Base-by-base conservation (phyloP, 2,113 vertebrate genomes). In the Leucopternis melanops region DNA sequence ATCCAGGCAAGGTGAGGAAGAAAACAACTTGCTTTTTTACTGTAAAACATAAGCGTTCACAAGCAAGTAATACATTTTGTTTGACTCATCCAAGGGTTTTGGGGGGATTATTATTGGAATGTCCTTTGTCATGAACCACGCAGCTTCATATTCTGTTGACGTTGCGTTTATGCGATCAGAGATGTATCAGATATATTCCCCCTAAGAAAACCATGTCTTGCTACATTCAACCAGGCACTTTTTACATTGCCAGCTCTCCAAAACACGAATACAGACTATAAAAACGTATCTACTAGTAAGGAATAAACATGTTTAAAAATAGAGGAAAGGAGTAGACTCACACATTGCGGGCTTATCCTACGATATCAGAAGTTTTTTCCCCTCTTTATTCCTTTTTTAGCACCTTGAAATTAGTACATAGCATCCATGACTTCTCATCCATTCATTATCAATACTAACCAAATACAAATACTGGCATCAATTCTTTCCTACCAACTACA, bases 341-440 rank as follows among this genome's bases (percentile, higher is more conserved):
- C 20, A 78, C 21, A 42, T 1, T 45, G 27, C 49, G 77, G 42
- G 22, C 62, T 82, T 77, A 89, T 45, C 50, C 54, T 47, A 50
- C 0, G 0, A 10, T 13, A 78, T 21, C 21, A 47, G 3, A n/a
- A 81, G 16, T 4, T 9, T n/a, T 42, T 9, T 0, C 8, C 11
- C 29, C n/a, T 13, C 7, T 25, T 63, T 38, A n/a, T 20, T 9
- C 11, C 3, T 19, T n/a, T 36, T 88, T 36, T 14, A 75, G 32
- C 29, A 71, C 18, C 70, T 34, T 81, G 44, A 61, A 86, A 26
- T 71, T 4, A 73, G 29, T 16, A 55, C 12, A 16, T 4, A 86
- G 32, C 32, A 58, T 52, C 66, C 19, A 61, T 1, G 1, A 86
- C 50, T 80, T 80, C 78, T 87, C 66, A 72, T 26, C 40, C 49